phyloP scores from a whole-genome alignment of 2,797 vertebrate genomes.

The Apogon hyalosoma region DNA sequence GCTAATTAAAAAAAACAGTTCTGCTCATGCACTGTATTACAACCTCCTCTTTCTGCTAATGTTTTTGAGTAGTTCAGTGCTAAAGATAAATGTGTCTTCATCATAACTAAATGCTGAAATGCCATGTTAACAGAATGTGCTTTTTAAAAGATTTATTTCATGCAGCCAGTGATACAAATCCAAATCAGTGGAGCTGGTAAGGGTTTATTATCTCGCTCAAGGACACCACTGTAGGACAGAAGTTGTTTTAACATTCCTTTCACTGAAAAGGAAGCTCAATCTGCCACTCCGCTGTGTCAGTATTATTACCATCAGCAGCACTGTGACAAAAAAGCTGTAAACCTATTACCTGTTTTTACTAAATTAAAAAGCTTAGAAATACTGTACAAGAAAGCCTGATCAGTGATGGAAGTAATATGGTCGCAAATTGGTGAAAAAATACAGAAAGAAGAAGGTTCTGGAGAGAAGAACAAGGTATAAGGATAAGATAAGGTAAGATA shows the following conservation, averaged over 20 bases:
- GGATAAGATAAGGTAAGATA: background rate
- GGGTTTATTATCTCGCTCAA: conserved; percentile 60
- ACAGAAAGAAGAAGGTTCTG: background rate
- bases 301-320: background rate
- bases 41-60: background rate
- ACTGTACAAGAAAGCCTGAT: background rate
- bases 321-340: background rate
- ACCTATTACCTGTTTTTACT: background rate
- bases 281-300: background rate
- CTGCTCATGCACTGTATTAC: background rate
- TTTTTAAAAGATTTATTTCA: conserved; percentile 36
- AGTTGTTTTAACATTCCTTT: conserved; percentile 21
- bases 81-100: conserved; percentile 23
- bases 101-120: conserved; percentile 42
- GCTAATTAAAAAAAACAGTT: conserved; percentile 24
- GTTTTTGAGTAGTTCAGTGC: conserved; percentile 14
- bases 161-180: conserved; percentile 35
- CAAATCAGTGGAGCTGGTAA: conserved; percentile 45
- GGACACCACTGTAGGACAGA: conserved; percentile 49
- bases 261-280: conserved; percentile 19
- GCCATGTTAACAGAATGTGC: conserved; percentile 24
- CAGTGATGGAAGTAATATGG: background rate
- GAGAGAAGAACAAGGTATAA: conserved; percentile 8
- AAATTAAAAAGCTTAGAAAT: background rate
- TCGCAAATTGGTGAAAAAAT: background rate